Evolutionary conservation across 2,888 invertebrate genomes (phyloP).

Genomic region (Diaperis boleti): DNA sequence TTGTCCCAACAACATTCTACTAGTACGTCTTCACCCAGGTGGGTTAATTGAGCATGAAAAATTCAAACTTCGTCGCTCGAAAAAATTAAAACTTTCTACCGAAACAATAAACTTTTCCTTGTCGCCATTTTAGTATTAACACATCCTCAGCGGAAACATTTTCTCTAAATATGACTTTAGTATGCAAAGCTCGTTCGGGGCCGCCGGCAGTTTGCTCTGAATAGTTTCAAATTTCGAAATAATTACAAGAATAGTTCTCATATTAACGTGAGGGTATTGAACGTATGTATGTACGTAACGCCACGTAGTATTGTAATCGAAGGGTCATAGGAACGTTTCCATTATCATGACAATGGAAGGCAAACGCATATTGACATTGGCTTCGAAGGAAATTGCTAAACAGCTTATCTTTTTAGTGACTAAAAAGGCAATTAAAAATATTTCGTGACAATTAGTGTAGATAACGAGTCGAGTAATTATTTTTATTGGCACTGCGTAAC

Average conservation of each 20-base stretch:
- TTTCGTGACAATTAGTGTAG: no score
- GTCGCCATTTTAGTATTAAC: constrained; percentile 22
- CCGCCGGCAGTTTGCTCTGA: background rate
- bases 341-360: constrained; percentile 41
- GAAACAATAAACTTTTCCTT: constrained; percentile 17
- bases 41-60: constrained; percentile 8
- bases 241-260: constrained; percentile 3
- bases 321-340: constrained; percentile 38
- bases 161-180: constrained; percentile 15
- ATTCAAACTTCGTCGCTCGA: background rate
- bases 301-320: constrained; percentile 39
- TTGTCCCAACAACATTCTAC: no score
- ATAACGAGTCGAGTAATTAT: background rate
- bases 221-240: constrained; percentile 18
- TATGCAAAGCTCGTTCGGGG: constrained; percentile 27
- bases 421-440: background rate
- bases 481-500: no score
- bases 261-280: constrained; percentile 10
- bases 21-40: background rate
- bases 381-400: constrained; percentile 22
- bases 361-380: constrained; percentile 11
- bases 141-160: constrained; percentile 26
- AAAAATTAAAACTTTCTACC: constrained; percentile 24
- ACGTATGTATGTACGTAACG: constrained; percentile 21
- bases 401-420: constrained; percentile 17